Percentiles rank a stretch among this genome's conserved stretches.
phyloP scores from a whole-genome alignment of 2,113 vertebrate genomes.

The Sapayoa aenigma region DNA sequence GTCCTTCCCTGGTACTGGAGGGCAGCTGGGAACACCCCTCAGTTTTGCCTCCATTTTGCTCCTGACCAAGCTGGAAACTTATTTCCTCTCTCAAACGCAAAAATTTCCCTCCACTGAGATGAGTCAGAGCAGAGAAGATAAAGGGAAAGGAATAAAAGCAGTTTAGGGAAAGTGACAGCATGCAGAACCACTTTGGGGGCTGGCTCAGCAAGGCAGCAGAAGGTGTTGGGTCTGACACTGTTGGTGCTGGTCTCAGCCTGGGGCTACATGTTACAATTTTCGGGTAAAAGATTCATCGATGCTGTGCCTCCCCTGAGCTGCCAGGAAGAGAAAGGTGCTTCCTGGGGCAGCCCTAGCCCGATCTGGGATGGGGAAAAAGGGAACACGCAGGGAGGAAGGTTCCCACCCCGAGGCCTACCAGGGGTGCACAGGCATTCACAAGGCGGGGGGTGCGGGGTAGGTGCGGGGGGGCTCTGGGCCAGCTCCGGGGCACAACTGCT shows the following conservation, averaged over 20 bases:
- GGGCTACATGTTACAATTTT: not conserved
- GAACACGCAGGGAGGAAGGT: not conserved
- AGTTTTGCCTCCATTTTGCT: not conserved
- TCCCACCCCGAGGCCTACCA: not conserved
- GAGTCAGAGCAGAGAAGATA: not conserved
- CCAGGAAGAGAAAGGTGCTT: not conserved
- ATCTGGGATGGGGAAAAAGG: not conserved
- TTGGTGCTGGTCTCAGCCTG: not conserved
- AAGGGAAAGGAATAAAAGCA: not conserved
- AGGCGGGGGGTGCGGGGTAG: accelerated
- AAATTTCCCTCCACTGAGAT: not conserved
- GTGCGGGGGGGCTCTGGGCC: not conserved
- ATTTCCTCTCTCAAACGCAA: not conserved
- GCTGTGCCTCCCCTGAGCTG: accelerated
- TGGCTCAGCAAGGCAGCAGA: accelerated
- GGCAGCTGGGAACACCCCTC: not conserved
- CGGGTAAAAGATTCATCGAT: not conserved
- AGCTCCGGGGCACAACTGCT: accelerated
- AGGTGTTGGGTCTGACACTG: accelerated
- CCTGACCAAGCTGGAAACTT: not conserved
- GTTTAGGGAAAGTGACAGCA: not conserved
- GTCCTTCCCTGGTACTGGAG: not conserved
- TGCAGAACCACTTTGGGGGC: not conserved
- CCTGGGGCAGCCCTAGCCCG: accelerated
- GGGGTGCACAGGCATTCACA: not conserved